Base-by-base conservation (phyloP, 2,113 vertebrate genomes). In the Ahaetulla prasina region DNA sequence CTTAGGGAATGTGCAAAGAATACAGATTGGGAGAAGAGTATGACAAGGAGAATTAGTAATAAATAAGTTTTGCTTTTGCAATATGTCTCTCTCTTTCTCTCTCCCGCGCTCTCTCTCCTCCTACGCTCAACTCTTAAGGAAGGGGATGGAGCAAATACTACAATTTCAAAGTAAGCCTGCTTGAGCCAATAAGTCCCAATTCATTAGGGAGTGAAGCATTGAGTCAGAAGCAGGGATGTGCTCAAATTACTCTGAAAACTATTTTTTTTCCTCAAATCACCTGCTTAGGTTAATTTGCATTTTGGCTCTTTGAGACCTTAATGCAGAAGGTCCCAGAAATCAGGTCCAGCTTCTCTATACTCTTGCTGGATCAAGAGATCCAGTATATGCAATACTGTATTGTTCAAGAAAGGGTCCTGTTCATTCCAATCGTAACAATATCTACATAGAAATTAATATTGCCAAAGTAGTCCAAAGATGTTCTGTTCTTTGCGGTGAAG, bases 21-120 rank as follows among this genome's bases (percentile, higher is more conserved):
- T 60, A 0, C 25, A 91, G 93, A 93, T 92, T 94, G 91, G 85
- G 85, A 96, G 50, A 86, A 0, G 0, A 89, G 63, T 0, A 86
- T 89, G 53, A 92, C 89, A 96, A 95, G 95, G 94, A 95, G 95
- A 94, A 96, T 96, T 92, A 63, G 87, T 88, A 9, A 74, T 2
- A 3, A 85, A 49, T 92, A 85, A 96, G 90, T 63, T n/a, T 93
- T 63, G 43, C 45, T 89, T 89, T 16, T 5, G 39, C 55, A 47
- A 85, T 80, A 25, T 18, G 0, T 39, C 87, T 94, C 54, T 45
- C 87, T 94, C 60, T 45, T 87, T 93, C 60, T 39, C 88, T 94
- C 60, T 50, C 88, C 93, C 60, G 45, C 87, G 93, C 57, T 49
- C 88, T 90, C 68, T 94, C 55, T 43, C 89, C 4, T 91, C 50